Percentiles rank a stretch among this genome's conserved stretches.
Conservation (phyloP, 2,888 invertebrate species). For the Melipona bicolor region DNA sequence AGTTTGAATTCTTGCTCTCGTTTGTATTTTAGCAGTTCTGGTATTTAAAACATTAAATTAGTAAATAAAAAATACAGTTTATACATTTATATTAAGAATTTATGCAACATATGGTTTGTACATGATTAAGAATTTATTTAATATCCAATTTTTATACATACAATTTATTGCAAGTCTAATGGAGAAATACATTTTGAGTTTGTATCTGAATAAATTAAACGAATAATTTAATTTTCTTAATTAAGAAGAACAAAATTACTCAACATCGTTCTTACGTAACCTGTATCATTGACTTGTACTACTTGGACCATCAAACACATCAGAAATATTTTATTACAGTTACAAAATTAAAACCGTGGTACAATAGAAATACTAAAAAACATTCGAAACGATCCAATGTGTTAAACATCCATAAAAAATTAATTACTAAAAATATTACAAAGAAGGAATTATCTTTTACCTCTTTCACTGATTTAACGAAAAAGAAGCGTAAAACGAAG, state of each 20-base stretch:
- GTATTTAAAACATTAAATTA: not conserved
- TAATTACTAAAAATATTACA: not conserved
- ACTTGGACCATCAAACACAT: not conserved
- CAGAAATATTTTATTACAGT: not conserved
- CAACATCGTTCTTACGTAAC: not conserved
- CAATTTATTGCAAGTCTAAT: not conserved
- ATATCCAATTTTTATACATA: not conserved
- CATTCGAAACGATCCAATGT: not conserved
- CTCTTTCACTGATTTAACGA: not conserved
- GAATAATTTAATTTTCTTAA: not conserved
- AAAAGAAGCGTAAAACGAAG: not conserved
- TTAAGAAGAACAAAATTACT: not conserved
- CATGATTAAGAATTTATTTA: not conserved
- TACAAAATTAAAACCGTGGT: not conserved
- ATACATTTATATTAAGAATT: not conserved
- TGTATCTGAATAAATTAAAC: not conserved
- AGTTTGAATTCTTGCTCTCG: not conserved
- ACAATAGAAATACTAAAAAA: not conserved
- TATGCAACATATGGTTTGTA: not conserved
- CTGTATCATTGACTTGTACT: rapidly evolving
- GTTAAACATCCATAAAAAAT: not conserved
- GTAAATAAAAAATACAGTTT: not conserved
- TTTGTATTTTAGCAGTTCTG: no score
- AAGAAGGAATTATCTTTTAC: not conserved
- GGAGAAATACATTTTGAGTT: not conserved